These are phyloP conservation scores for Allophyes oxyacanthae DNA, from an alignment of 2,888 invertebrate genomes.

Conservation along the genomic window DNA sequence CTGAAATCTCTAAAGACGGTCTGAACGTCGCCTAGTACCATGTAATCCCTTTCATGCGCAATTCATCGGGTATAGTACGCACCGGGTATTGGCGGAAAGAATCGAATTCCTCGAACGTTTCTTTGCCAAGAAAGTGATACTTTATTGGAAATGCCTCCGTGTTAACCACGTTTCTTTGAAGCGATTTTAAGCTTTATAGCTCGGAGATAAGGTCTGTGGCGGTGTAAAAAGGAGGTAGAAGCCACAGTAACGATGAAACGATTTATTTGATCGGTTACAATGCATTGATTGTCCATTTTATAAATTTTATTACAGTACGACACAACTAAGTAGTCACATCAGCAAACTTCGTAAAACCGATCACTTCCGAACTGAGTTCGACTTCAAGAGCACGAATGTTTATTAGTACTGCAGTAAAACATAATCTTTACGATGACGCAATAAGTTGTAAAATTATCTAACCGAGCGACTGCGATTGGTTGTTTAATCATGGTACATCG, in stretches of 20 bases:
- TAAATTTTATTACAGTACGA: too few relatives aligned
- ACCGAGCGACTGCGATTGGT: too few relatives aligned
- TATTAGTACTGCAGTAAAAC: too few relatives aligned
- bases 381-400: too few relatives aligned
- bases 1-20: constrained; percentile 1
- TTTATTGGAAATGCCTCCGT: constrained; percentile 30
- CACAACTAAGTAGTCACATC: too few relatives aligned
- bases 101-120: constrained; percentile 42
- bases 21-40: background rate
- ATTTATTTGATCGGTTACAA: background rate
- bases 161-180: background rate
- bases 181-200: constrained; percentile 5
- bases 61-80: constrained; percentile 8
- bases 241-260: background rate
- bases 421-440: too few relatives aligned
- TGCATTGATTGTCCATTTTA: background rate
- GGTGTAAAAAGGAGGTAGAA: background rate
- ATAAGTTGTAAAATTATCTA: too few relatives aligned
- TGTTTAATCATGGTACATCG: too few relatives aligned
- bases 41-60: constrained; percentile 16
- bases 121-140: constrained; percentile 17
- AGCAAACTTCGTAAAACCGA: too few relatives aligned
- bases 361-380: too few relatives aligned
- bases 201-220: background rate
- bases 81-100: constrained; percentile 14